phyloP scores from a whole-genome alignment of 2,888 invertebrate genomes.

The Stenotaenia linearis region DNA sequence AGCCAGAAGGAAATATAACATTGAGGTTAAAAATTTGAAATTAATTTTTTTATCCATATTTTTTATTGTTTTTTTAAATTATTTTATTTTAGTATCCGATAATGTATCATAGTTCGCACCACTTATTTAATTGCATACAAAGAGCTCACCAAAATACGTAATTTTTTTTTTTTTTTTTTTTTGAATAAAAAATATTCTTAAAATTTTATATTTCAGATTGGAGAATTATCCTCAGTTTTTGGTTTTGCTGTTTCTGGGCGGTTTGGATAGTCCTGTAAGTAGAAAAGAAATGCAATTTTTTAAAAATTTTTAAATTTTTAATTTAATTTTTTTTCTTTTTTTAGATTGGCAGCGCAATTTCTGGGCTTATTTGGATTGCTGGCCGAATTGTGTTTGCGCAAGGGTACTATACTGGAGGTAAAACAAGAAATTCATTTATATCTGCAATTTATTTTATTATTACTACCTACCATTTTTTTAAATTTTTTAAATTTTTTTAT shows the following conservation, averaged over 20 bases:
- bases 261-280: conserved; percentile 49
- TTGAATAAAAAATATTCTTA: not conserved
- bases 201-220: conserved; percentile 37
- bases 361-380: conserved; percentile 47
- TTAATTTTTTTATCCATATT: not conserved
- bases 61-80: not conserved
- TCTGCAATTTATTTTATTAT: no score
- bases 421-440: conserved; percentile 9
- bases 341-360: conserved; percentile 43
- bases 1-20: conserved; percentile 10
- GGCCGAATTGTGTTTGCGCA: conserved; percentile 50
- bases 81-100: conserved; percentile 44
- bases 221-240: conserved; percentile 46
- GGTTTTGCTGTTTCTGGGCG: conserved; percentile 47
- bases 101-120: conserved; percentile 45
- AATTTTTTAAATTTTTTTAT: not conserved
- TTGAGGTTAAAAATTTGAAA: conserved; percentile 38
- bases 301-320: not conserved
- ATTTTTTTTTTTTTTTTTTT: no score
- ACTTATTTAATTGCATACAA: conserved; percentile 48
- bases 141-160: conserved; percentile 53
- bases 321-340: not conserved
- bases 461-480: no score
- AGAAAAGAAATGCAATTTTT: no score
- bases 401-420: conserved; percentile 51